phyloP scores from a whole-genome alignment of 2,113 vertebrate genomes.

The Cyprinodon tularosa region DNA sequence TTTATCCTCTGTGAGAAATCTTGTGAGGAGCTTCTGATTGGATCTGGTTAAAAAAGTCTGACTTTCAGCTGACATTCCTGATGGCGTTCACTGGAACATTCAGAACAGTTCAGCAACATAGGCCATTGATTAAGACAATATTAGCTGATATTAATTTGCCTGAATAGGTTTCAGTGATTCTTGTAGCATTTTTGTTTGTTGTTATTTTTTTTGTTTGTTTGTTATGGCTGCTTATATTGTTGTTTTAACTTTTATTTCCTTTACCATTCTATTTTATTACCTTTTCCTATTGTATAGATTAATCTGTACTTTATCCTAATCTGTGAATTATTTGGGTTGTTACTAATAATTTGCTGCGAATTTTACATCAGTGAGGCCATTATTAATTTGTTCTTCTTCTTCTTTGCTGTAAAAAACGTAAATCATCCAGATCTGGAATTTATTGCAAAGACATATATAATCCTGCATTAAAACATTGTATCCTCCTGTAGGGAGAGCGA shows the following conservation, averaged over 20 bases:
- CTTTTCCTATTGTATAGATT: too few relatives aligned
- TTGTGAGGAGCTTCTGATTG: neutral
- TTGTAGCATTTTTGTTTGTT: neutral
- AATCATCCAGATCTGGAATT: neutral
- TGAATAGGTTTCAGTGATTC: neutral
- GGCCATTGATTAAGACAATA: too few relatives aligned
- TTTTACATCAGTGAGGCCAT: neutral
- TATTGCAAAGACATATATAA: neutral
- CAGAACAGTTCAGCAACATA: neutral
- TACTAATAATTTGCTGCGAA: neutral
- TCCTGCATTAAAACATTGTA: constrained; percentile 7
- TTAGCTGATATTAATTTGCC: too few relatives aligned
- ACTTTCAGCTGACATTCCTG: neutral
- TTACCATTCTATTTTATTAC: neutral
- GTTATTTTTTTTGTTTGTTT: neutral
- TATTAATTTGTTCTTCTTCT: neutral
- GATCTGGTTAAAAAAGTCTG: neutral
- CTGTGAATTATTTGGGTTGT: neutral
- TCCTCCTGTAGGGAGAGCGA: constrained; percentile 87
- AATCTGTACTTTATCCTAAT: neutral
- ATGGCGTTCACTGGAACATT: neutral
- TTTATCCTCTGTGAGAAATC: neutral
- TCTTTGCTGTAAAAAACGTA: neutral
- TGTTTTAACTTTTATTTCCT: neutral
- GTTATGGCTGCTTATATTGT: neutral